Evolutionary conservation across 2,888 invertebrate species (phyloP).

Genomic region (Cryptocephalus primarius): DNA sequence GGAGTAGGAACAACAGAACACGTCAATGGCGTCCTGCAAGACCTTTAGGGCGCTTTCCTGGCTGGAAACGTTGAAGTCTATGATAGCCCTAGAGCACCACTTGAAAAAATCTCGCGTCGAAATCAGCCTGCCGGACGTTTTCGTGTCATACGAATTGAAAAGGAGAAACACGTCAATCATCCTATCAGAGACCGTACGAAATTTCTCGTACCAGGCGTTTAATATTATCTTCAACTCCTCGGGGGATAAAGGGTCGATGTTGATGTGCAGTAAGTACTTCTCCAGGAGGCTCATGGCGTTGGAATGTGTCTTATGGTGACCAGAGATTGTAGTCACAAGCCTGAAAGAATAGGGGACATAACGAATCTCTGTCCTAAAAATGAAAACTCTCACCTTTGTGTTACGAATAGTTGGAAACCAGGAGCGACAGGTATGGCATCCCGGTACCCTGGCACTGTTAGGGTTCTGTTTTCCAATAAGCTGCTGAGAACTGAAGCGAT

Average conservation of each 20-base stretch:
- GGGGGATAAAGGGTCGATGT: slow-evolving; percentile 66
- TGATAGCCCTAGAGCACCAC: slow-evolving; percentile 72
- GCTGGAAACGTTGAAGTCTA: slow-evolving; percentile 63
- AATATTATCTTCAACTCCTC: slow-evolving; percentile 66
- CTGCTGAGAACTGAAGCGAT: slow-evolving; percentile 80
- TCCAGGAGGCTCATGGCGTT: slow-evolving; percentile 60
- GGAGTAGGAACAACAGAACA: slow-evolving; percentile 74
- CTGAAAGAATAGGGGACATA: slow-evolving; percentile 34
- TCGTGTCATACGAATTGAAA: slow-evolving; percentile 48
- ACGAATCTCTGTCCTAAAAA: not conserved
- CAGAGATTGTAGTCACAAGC: slow-evolving; percentile 47
- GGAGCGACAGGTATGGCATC: slow-evolving; percentile 69
- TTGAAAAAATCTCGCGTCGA: slow-evolving; percentile 86
- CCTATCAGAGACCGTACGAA: slow-evolving; percentile 61
- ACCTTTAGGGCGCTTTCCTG: slow-evolving; percentile 57
- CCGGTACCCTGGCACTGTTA: slow-evolving; percentile 82
- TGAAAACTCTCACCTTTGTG: slow-evolving; percentile 51
- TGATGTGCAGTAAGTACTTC: slow-evolving; percentile 72
- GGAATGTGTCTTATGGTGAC: slow-evolving; percentile 50
- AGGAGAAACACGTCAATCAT: slow-evolving; percentile 77
- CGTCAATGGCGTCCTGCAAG: slow-evolving; percentile 82
- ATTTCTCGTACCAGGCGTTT: slow-evolving; percentile 53
- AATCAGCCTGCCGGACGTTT: slow-evolving; percentile 49
- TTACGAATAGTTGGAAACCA: slow-evolving; percentile 88
- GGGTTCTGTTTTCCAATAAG: slow-evolving; percentile 68